Evolutionary conservation across 2,113 vertebrate species (phyloP), one percentile per base, ranked within the genome.

Genomic region (Osmerus eperlanus): DNA sequence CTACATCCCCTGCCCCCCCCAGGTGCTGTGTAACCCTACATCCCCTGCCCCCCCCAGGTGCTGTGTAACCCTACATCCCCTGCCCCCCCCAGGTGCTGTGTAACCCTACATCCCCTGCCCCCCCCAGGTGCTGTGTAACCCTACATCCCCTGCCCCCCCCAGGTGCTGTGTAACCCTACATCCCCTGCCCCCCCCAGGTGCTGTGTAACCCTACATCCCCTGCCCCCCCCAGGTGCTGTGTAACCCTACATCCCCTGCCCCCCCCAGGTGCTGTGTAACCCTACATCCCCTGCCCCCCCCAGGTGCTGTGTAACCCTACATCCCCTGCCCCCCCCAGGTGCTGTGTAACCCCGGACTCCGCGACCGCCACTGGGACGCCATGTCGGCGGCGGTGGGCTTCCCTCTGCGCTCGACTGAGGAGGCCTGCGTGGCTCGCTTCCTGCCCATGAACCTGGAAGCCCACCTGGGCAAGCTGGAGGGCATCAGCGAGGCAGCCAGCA

Each of bases 161-260:
- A 94, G 84, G 93, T 95, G 23, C 81, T 97, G 62, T 95, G 94
- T 72, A 96, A 94, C 21, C n/a, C n/a, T n/a, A n/a, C n/a, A n/a
- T n/a, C 21, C 21, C 21, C 21, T n/a, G n/a, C 21, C 21, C 21
- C 21, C 21, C 21, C 21, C 21, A 21, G 21, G 21, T 21, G 21
- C 21, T 21, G 21, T 21, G 21, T 21, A 21, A 21, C 21, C 21
- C 1, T n/a, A n/a, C n/a, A n/a, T n/a, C 21, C 21, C 21, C n/a
- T 21, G 21, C 21, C 1, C 21, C 21, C 21, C 21, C 21, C 21
- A 21, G 21, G 21, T 21, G 1, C 21, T 21, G 21, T 21, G 21
- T 21, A 21, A 21, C 21, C 21, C 21, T n/a, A n/a, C n/a, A n/a
- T n/a, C 21, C 21, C 21, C n/a, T n/a, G n/a, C n/a, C n/a, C n/a